Evolutionary conservation across 2,113 vertebrate genomes (phyloP).

Genomic region (Tonatia bakeri): DNA sequence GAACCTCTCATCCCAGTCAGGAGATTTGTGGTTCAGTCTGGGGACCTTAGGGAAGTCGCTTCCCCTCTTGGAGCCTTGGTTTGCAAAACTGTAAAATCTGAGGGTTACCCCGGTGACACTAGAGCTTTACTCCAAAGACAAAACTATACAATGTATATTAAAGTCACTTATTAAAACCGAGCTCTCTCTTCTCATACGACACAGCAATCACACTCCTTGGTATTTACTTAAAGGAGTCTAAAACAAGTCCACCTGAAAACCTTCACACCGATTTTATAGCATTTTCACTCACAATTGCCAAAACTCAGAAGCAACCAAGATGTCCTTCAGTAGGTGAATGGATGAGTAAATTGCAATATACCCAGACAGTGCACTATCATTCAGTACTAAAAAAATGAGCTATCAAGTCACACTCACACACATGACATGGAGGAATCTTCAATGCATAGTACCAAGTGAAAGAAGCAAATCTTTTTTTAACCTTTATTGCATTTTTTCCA

Average conservation of each 20-base stretch:
- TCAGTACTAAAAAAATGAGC: background rate
- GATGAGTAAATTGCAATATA: background rate
- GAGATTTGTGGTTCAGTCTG: background rate
- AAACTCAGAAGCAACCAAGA: background rate
- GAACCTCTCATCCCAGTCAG: background rate
- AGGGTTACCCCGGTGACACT: background rate
- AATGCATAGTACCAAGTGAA: background rate
- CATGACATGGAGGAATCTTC: background rate
- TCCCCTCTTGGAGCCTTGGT: background rate
- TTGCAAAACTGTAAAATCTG: background rate
- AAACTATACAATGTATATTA: background rate
- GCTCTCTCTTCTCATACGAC: background rate
- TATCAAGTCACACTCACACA: background rate
- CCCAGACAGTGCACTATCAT: background rate
- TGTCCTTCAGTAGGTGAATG: background rate
- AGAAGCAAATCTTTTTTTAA: background rate
- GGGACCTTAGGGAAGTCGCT: background rate
- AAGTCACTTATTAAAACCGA: background rate
- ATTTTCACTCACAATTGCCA: background rate
- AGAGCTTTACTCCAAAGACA: background rate
- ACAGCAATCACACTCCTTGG: background rate
- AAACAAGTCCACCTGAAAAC: background rate
- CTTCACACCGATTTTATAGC: background rate
- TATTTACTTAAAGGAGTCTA: background rate
- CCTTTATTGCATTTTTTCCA: too few species aligned